Evolutionary conservation across 2,888 invertebrate genomes (phyloP).

Genomic region (Melanotus villosus): DNA sequence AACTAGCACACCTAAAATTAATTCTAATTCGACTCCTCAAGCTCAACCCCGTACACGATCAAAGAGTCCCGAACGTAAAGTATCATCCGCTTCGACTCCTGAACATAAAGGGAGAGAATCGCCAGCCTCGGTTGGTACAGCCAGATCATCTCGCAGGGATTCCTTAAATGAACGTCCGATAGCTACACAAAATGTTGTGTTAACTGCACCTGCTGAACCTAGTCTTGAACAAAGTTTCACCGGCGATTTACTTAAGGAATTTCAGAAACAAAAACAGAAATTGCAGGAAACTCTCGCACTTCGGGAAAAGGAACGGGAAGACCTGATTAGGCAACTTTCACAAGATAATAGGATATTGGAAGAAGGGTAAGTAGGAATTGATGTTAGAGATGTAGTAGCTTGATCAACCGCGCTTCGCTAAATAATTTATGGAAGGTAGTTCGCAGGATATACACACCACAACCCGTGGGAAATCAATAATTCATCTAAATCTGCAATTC

Average conservation of each 20-base stretch:
- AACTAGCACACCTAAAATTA: slow-evolving; percentile 65
- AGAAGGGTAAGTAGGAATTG: slow-evolving; percentile 67
- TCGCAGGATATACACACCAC: too few species aligned
- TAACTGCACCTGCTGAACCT: slow-evolving; percentile 50
- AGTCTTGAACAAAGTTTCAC: slow-evolving; percentile 70
- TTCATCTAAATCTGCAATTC: too few species aligned
- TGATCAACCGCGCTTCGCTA: neutral
- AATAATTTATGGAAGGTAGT: too few species aligned
- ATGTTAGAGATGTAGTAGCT: neutral
- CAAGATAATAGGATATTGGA: slow-evolving; percentile 69
- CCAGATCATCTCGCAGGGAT: slow-evolving; percentile 78
- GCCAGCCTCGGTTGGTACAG: slow-evolving; percentile 77
- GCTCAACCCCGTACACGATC: slow-evolving; percentile 67
- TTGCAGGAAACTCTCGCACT: slow-evolving; percentile 72
- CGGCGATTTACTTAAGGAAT: slow-evolving; percentile 83
- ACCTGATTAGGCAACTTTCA: slow-evolving; percentile 68
- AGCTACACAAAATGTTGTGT: slow-evolving; percentile 57
- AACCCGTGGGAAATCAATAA: too few species aligned
- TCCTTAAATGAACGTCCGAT: slow-evolving; percentile 72
- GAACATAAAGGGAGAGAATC: slow-evolving; percentile 79
- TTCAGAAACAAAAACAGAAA: slow-evolving; percentile 83
- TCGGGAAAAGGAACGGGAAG: slow-evolving; percentile 71
- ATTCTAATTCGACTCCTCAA: slow-evolving; percentile 58
- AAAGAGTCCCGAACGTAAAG: slow-evolving; percentile 71
- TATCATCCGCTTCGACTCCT: slow-evolving; percentile 76